These are phyloP conservation scores for Julus scandinavius DNA, from an alignment of 2,888 invertebrate species.

Conservation along the genomic window DNA sequence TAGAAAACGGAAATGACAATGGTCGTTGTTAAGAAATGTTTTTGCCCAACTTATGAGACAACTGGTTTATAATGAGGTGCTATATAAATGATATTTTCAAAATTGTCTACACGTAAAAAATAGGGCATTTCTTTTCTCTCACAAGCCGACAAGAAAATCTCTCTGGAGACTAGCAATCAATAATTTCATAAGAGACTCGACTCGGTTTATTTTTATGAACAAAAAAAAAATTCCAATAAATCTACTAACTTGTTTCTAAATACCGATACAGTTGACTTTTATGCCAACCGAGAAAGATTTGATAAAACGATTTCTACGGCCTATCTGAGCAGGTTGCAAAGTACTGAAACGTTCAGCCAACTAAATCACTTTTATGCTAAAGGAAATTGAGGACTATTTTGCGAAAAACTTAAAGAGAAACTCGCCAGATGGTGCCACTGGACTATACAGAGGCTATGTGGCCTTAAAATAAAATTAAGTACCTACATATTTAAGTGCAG, in stretches of 20 bases:
- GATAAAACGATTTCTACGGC: conserved; percentile 2
- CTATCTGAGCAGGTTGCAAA: not conserved
- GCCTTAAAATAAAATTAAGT: no score
- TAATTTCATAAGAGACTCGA: conserved; percentile 18
- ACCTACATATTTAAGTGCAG: not conserved
- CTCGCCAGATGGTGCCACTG: conserved; percentile 3
- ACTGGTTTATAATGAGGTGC: conserved; percentile 4
- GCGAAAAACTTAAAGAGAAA: not conserved
- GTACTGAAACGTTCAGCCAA: not conserved
- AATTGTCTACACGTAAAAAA: conserved; percentile 6
- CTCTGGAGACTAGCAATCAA: not conserved
- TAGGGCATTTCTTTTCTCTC: not conserved
- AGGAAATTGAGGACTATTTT: conserved; percentile 8
- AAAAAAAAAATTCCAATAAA: conserved; percentile 17
- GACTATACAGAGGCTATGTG: not conserved
- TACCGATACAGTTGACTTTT: conserved; percentile 10
- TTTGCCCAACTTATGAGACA: not conserved
- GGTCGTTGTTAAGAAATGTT: not conserved
- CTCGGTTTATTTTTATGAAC: conserved; percentile 17
- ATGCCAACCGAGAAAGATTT: not conserved
- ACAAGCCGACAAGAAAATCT: not conserved
- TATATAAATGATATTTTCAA: conserved; percentile 4
- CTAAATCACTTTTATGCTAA: conserved; percentile 18
- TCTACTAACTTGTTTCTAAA: conserved; percentile 18
- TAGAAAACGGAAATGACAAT: no score